Evolutionary conservation across 2,113 vertebrate genomes (phyloP).

Genomic region (Aptenodytes forsteri): DNA sequence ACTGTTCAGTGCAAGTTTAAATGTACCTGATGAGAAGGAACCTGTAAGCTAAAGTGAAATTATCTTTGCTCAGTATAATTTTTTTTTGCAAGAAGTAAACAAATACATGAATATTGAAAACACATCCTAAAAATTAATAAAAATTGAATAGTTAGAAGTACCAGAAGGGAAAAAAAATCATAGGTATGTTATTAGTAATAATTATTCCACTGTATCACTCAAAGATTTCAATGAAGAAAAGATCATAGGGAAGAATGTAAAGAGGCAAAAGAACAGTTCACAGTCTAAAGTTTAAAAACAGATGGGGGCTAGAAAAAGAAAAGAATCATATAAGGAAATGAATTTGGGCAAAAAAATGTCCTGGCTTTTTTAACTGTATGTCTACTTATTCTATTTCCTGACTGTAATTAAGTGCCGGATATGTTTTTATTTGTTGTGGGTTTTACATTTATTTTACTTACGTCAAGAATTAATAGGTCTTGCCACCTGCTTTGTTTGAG

Average conservation of each 20-base stretch:
- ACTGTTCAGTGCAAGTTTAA: background rate
- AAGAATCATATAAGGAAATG: background rate
- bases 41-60: background rate
- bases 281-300: background rate
- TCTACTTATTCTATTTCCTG: background rate
- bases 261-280: background rate
- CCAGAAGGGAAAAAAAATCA: background rate
- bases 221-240: background rate
- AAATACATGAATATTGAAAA: background rate
- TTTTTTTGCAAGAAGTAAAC: background rate
- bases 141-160: background rate
- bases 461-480: background rate
- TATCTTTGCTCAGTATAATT: background rate
- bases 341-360: background rate
- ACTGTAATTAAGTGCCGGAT: background rate
- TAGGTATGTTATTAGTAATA: background rate
- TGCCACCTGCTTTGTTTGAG: background rate
- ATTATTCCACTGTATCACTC: background rate
- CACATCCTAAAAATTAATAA: background rate
- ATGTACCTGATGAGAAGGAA: background rate
- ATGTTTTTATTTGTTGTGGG: background rate
- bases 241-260: background rate
- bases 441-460: conserved; percentile 22
- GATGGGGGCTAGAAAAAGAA: background rate
- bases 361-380: background rate